Base-by-base conservation (phyloP, 1,140 invertebrate genomes). In the Pachyrhynchus sulphureomaculatus region DNA sequence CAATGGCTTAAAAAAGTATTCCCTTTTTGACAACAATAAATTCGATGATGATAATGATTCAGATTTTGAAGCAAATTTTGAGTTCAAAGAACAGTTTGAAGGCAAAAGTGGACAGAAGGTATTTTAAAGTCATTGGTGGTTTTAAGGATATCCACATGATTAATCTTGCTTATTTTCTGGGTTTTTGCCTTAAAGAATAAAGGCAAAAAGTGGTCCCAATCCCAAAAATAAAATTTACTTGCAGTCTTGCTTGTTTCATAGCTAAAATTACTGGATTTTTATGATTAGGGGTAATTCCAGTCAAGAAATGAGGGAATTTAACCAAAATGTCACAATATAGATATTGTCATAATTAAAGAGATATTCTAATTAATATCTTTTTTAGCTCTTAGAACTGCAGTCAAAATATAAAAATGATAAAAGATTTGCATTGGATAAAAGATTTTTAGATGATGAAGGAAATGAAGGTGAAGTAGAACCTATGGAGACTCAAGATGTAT, bases 381-480 rank as follows among this genome's bases (percentile, higher is more conserved):
- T 68, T 55, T 54, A 82, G 80, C 74, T 82, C 68, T 73, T 82
- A 71, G 77, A 81, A 72, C 76, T 82, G 62, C 81, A 82, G 77
- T 78, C 79, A 42, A 79, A 74, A 64, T 81, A 79, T 66, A 82
- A 83, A 70, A 80, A 81, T 71, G 84, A 86, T 69, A 78, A 81
- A 72, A 74, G 84, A 68, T 86, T 86, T 72, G 73, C 68, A 26
- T 71, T 86, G 66, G 82, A 85, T 73, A 72, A 82, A 68, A 77
- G 82, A 59, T 85, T 86, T 69, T 66, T 81, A 44, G 81, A 84
- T 53, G 71, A 81, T 51, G 67, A 79, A 20, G n/a, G 32, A 29
- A 10, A 64, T 45, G 69, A 73, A 61, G 52, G 59, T 24, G 48
- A 67, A 42, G 49, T 32, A 39, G 52, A 69, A 47, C 54, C 68